These are phyloP conservation scores for Chelonoidis abingdonii DNA, from an alignment of 2,113 vertebrate species.

Conservation along the genomic window DNA sequence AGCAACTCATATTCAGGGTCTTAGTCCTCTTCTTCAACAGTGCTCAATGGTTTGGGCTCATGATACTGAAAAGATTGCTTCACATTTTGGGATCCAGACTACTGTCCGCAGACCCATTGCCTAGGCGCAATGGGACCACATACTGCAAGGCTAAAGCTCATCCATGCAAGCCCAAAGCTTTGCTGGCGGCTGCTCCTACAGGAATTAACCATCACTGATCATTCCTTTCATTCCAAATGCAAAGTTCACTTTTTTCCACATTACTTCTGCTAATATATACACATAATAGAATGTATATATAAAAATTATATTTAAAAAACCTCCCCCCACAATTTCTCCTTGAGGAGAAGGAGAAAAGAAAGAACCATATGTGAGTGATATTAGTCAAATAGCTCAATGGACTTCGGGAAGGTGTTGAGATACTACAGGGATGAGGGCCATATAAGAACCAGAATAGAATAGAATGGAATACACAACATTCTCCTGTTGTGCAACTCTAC, in stretches of 20 bases:
- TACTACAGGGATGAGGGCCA: background rate
- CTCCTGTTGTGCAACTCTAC: background rate
- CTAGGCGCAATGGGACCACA: background rate
- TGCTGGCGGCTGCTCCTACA: background rate
- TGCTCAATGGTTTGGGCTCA: background rate
- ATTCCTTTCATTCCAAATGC: background rate
- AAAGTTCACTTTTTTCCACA: background rate
- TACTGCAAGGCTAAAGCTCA: background rate
- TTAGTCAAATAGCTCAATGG: background rate
- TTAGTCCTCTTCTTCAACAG: background rate
- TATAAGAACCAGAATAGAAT: background rate
- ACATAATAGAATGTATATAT: background rate
- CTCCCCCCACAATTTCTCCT: background rate
- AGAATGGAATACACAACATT: background rate
- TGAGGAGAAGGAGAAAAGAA: background rate
- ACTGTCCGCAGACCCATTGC: background rate
- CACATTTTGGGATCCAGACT: accelerated
- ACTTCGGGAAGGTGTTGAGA: background rate
- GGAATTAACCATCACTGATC: background rate
- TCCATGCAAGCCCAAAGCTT: background rate
- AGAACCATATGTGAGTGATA: background rate
- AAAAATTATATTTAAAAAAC: background rate
- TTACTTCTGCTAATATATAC: background rate
- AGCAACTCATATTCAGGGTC: background rate
- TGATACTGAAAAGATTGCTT: background rate